Base-by-base conservation (phyloP, 2,888 invertebrate species). In the Ichneumoninae sp. region DNA sequence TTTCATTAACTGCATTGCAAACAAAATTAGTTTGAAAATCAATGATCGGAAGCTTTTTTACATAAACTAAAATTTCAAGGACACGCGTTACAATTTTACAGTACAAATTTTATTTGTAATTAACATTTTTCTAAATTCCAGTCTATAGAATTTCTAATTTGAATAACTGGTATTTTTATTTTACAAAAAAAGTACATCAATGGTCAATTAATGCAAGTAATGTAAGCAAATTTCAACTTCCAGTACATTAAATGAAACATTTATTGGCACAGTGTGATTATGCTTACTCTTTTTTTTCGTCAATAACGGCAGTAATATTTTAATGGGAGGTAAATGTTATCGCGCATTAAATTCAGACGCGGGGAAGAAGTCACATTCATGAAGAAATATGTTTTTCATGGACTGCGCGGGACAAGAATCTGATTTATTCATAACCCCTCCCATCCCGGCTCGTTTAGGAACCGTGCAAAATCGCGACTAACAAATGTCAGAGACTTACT, bases 381-480 rank as follows among this genome's bases (percentile, higher is more conserved):
- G 47, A 54, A 52, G 47, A 77, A 44, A 74, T 74, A 65, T 60
- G 36, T 57, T 65, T 69, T 16, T 10, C 30, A 40, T 54, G 54
- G 19, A 16, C 22, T 33, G 13, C 44, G 52, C 50, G 50, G 40
- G 70, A 65, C 44, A 47, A 75, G 10, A 52, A 66, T 40, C 26
- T 50, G 60, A 76, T 76, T 72, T 77, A 77, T 81, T 66, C 62
- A 54, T 65, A 57, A 75, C 66, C 40, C 62, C 36, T 47, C 40
- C 16, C 50, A 7, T 36, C 13, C 10, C 26, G 33, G 69, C 62
- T 62, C 62, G 36, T 65, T 36, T 65, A 33, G 77, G 36, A 66
- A 60, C 26, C 54, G 26, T 71, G 81, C 47, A 68, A 81, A 30
- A 82, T 82, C 79, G 82, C 79, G 66, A 82, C 79, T 82, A 75